Base-by-base conservation (phyloP, 1,140 invertebrate species). In the Pogonognathellus flavescens region DNA sequence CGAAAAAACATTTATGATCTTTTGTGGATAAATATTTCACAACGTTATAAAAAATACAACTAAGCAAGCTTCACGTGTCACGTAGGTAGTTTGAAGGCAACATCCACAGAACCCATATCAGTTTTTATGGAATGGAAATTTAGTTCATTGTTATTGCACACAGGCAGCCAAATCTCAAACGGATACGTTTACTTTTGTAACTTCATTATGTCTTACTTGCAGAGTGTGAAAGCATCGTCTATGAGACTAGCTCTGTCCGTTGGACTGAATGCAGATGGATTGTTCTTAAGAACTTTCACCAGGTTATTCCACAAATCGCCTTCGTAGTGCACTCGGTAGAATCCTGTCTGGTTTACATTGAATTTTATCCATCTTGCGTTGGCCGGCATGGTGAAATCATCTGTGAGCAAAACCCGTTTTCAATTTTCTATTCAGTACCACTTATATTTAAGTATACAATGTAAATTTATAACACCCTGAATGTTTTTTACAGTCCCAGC, bases 271-370 rank as follows among this genome's bases (percentile, higher is more conserved):
- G 92, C 92, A 4, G 91, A 93, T 82, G 95, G 94, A 90, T 96
- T 93, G 0, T 90, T 92, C 52, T 93, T 90, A 5, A 97, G 91
- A 22, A 94, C 93, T 13, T 92, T 89, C 57, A 95, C 95, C 16
- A 97, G 91, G 9, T 92, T 91, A 0, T 92, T 90, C 96, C 96
- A 97, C 90, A 94, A 94, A 0, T 93, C 92, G 1, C 93, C 92
- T 50, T 96, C 95, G 90, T 97, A 98, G 84, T 95, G 94, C 0
- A 97, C 96, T 25, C 96, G 92, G 90, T 97, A 97, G 89, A 96
- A 97, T 1, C 96, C 96, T 18, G 93, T 94, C 90, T 96, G 94
- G 89, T 96, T 95, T n/a, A 95, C 92, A 91, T 97, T 97, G 31
- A 94, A 94, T 91, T 97, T 97, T 62, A 97, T 93, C 94, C 96